Conservation (phyloP, 2,113 vertebrate species). For the Protobothrops mucrosquamatus region DNA sequence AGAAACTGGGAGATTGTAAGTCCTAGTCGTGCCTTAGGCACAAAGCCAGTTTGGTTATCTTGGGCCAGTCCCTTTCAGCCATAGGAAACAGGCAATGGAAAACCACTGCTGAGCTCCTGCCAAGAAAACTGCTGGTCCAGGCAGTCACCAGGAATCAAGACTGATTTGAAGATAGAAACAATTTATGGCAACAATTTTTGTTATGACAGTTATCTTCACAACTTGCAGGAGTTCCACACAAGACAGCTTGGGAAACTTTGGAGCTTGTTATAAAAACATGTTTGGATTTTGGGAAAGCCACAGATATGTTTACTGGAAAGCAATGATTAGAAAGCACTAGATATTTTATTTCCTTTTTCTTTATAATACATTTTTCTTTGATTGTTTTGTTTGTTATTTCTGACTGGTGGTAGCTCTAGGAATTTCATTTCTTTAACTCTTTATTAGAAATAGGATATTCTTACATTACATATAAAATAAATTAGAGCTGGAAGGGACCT, state of each 20-base stretch:
- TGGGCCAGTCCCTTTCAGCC: too few species aligned
- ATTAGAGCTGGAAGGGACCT: too few species aligned
- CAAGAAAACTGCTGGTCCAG: too few species aligned
- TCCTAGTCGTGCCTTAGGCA: too few species aligned
- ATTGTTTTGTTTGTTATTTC: not conserved
- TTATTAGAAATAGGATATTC: not conserved
- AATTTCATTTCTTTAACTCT: not conserved
- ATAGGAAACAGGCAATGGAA: too few species aligned
- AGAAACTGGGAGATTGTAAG: too few species aligned
- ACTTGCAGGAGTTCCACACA: not conserved
- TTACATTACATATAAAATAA: not conserved
- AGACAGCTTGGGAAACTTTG: not conserved
- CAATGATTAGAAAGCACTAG: not conserved
- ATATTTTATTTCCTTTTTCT: not conserved
- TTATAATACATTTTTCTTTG: not conserved
- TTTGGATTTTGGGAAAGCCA: not conserved
- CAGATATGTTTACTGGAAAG: not conserved
- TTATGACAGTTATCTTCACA: not conserved
- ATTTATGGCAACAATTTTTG: not conserved
- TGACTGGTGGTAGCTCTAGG: not conserved
- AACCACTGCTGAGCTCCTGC: too few species aligned
- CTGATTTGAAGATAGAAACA: not conserved
- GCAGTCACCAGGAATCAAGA: too few species aligned
- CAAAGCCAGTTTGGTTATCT: too few species aligned
- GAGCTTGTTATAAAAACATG: not conserved